Conservation (phyloP, 37 sponge, comb jelly and placozoan genomes). For the Eunapius fragilis region DNA sequence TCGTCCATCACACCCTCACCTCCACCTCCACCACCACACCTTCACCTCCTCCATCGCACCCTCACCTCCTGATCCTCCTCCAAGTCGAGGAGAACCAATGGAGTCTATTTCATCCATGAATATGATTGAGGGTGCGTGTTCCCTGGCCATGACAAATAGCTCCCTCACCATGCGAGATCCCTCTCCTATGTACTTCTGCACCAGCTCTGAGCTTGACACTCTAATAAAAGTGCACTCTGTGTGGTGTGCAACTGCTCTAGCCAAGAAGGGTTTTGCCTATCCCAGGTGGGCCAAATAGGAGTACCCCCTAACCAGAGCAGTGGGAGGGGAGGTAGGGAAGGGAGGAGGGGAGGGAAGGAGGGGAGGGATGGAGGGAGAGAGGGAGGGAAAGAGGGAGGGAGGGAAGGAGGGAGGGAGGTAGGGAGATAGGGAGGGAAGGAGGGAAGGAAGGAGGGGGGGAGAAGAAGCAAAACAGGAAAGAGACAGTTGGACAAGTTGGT, state of each 20-base stretch:
- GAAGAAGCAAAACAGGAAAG: too few species aligned
- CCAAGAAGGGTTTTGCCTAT: constrained; percentile 98
- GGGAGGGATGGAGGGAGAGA: background rate
- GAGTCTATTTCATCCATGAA: constrained; percentile 99
- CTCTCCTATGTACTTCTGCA: constrained; percentile 99
- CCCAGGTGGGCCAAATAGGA: constrained; percentile 95
- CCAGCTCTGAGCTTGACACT: constrained; percentile 97
- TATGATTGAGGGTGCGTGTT: constrained; percentile 99
- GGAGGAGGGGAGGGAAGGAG: background rate
- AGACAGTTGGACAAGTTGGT: too few species aligned
- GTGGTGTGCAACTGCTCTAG: constrained; percentile 98
- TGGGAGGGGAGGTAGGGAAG: background rate
- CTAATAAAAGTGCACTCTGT: constrained; percentile 98
- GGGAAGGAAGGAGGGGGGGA: too few species aligned
- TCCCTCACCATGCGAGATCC: constrained; percentile 87
- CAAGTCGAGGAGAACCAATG: constrained; percentile 94
- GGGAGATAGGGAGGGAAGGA: too few species aligned
- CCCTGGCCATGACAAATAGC: constrained; percentile 87
- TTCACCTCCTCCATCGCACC: background rate
- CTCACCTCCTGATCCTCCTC: constrained; percentile 88
- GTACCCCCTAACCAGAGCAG: constrained; percentile 91
- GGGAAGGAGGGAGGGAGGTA: too few species aligned
- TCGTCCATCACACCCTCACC: background rate
- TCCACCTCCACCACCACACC: too few species aligned
- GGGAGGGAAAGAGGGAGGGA: background rate